These are phyloP conservation scores for Holacanthella duospinosa DNA, from an alignment of 2,888 invertebrate species.

Conservation along the genomic window DNA sequence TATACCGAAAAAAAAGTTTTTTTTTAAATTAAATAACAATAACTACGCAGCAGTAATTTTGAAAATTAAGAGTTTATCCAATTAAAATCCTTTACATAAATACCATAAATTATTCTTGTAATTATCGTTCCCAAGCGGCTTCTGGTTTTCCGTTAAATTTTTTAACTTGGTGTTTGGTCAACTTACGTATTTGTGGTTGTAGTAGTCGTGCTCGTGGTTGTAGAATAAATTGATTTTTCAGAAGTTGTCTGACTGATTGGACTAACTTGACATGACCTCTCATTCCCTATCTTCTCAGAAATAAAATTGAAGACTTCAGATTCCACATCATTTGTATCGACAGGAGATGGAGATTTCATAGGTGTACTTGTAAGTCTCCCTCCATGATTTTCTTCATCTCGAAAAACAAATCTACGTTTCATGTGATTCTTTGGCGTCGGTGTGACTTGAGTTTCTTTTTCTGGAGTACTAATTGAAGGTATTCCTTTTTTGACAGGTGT, in stretches of 20 bases:
- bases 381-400: background rate
- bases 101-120: too few relatives aligned
- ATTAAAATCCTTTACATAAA: too few relatives aligned
- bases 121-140: too few relatives aligned
- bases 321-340: background rate
- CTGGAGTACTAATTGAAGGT: background rate
- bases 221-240: background rate
- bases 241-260: constrained; percentile 17
- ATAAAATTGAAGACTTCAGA: constrained; percentile 20
- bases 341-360: constrained; percentile 21
- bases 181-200: constrained; percentile 1
- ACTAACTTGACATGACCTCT: constrained; percentile 18
- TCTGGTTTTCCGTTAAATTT: too few relatives aligned
- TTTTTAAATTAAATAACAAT: too few relatives aligned
- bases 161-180: too few relatives aligned
- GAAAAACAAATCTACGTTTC: constrained; percentile 1
- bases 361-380: constrained; percentile 32
- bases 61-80: too few relatives aligned
- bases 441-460: background rate
- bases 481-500: background rate
- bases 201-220: too few relatives aligned
- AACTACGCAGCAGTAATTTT: too few relatives aligned
- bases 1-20: too few relatives aligned
- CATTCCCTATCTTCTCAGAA: constrained; percentile 6
- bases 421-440: background rate